phyloP scores from a whole-genome alignment of 2,797 vertebrate genomes.

The Cyprinodon diabolis region DNA sequence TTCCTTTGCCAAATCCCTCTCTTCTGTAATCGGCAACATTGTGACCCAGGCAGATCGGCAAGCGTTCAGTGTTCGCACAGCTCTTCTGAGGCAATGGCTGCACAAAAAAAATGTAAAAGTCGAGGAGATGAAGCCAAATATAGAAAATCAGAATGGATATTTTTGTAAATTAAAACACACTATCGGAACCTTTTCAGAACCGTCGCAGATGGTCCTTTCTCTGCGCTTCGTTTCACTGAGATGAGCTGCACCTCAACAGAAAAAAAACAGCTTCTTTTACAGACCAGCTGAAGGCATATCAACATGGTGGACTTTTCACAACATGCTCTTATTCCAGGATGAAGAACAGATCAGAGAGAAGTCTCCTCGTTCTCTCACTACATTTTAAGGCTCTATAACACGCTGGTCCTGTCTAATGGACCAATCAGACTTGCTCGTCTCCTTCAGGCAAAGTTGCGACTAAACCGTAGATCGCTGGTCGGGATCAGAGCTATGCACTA shows the following conservation, averaged over 20 bases:
- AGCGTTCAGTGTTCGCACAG: conserved; percentile 60
- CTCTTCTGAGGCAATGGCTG: conserved; percentile 21
- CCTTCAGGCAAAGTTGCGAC: conserved; percentile 46
- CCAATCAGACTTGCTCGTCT: conserved; percentile 49
- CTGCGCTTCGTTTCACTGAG: too few relatives aligned
- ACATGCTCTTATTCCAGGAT: too few relatives aligned
- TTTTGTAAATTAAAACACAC: conserved; percentile 59
- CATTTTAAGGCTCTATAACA: neutral
- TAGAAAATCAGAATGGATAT: conserved; percentile 3
- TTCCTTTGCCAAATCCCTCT: conserved; percentile 15
- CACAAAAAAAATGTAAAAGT: too few relatives aligned
- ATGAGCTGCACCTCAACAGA: too few relatives aligned
- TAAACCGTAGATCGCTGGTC: conserved; percentile 36
- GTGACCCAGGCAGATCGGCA: conserved; percentile 25
- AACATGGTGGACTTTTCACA: too few relatives aligned
- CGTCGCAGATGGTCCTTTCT: too few relatives aligned
- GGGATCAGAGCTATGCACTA: conserved; percentile 71
- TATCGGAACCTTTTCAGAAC: neutral
- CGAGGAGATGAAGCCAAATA: conserved; percentile 38
- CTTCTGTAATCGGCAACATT: conserved; percentile 41
- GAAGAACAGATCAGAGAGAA: too few relatives aligned
- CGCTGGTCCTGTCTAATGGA: neutral
- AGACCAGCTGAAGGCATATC: neutral
- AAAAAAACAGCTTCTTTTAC: neutral
- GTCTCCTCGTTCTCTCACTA: too few relatives aligned